Conservation (phyloP, 2,888 invertebrate species). For the Fabriciana adippe region DNA sequence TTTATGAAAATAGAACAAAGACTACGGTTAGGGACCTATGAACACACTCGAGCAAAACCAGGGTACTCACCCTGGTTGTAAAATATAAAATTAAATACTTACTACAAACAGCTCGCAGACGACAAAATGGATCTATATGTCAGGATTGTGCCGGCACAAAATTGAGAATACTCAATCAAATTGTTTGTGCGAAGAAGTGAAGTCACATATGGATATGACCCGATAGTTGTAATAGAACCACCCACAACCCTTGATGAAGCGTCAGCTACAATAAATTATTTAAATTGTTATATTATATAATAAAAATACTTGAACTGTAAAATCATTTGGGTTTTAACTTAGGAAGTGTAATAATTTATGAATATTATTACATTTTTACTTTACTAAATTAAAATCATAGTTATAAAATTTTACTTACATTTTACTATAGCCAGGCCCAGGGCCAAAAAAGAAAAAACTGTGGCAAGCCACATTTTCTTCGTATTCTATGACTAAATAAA, state of each 20-base stretch:
- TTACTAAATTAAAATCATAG: background rate
- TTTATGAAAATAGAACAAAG: no score
- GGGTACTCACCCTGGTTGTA: no score
- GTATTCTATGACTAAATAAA: background rate
- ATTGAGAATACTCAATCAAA: constrained; percentile 29
- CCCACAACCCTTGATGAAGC: constrained; percentile 50
- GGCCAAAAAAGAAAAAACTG: constrained; percentile 31
- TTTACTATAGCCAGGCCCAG: constrained; percentile 42
- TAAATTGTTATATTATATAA: no score
- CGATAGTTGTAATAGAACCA: constrained; percentile 49
- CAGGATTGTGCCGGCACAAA: constrained; percentile 42
- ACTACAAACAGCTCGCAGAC: constrained; percentile 40
- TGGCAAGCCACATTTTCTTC: constrained; percentile 35
- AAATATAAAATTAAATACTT: background rate
- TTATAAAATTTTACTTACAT: constrained; percentile 40
- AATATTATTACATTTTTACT: no score
- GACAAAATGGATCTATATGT: constrained; percentile 41
- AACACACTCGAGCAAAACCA: no score
- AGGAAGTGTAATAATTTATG: no score
- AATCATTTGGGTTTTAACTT: no score
- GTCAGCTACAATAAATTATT: background rate
- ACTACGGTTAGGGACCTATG: no score
- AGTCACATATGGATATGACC: constrained; percentile 49
- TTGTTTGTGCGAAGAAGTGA: constrained; percentile 45
- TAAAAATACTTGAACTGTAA: no score